Base-by-base conservation (phyloP, 2,797 vertebrate genomes). In the Champsocephalus gunnari region DNA sequence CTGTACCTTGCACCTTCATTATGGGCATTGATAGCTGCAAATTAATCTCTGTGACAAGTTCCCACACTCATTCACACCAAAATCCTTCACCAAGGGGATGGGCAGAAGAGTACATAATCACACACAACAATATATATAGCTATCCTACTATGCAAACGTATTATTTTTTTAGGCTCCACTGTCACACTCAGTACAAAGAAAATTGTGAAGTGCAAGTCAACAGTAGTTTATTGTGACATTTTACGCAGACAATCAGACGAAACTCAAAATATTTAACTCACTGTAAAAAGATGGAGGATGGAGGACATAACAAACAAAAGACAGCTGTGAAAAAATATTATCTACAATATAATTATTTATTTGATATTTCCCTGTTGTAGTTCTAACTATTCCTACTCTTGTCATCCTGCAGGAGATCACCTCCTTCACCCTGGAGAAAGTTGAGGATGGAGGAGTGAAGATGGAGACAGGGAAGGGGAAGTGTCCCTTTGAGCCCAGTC, bases 401-500 rank as follows among this genome's bases (percentile, higher is more conserved):
- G 63, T 84, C 75, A 4, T 72, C 68, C 80, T 86, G 45, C 89
- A 97, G 97, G 92, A 95, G 4, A 79, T 92, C 59, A 90, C 93
- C 28, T 90, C 92, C 34, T 96, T 97, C 91, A 92, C 87, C 50
- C 83, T 96, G 86, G 94, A 96, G 90, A 88, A 87, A 81, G 75
- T 73, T 3, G 90, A 93, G 79, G 92, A 92, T 10, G 93, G 90
- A 53, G 88, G 57, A 0, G 83, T 94, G 55, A 92, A 74, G 79
- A 95, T 94, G 94, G 95, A 97, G 90, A 95, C 94, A 0, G 97
- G 97, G 70, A 96, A 96, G 82, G 95, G 96, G n/a, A 97, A 95
- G 88, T 97, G 96, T 87, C 97, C 97, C 59, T 97, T 97, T 92
- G 96, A 97, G 85, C 96, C 96, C 66, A 95, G 90, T 77, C 96